A percentile compares a stretch with the other conserved stretches of the same genome.
Evolutionary conservation across 2,888 invertebrate species (phyloP).

Genomic region (Ptychoptera contaminata): DNA sequence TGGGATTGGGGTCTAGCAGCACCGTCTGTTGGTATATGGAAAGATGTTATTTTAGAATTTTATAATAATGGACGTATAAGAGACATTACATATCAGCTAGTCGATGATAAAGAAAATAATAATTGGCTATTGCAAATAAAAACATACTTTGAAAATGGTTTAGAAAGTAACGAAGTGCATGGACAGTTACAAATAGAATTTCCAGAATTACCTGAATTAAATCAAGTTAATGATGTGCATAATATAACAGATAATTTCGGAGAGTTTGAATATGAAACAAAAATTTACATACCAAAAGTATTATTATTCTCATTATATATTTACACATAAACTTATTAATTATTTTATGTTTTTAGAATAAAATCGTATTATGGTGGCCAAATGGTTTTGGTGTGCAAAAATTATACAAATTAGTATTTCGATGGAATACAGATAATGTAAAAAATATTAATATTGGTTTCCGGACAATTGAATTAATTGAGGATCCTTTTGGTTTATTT

Average conservation of each 20-base stretch:
- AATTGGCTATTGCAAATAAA: neutral
- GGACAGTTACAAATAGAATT: constrained; percentile 1
- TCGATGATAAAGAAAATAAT: neutral
- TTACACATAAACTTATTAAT: constrained; percentile 16
- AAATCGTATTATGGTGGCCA: constrained; percentile 79
- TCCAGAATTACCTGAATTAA: neutral
- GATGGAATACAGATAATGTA: constrained; percentile 24
- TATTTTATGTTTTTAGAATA: constrained; percentile 22
- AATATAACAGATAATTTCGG: neutral
- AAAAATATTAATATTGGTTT: constrained; percentile 65
- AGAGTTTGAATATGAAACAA: neutral
- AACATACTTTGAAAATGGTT: constrained; percentile 2
- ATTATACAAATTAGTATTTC: constrained; percentile 51
- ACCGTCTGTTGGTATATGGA: constrained; percentile 88
- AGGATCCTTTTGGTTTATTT: constrained; percentile 37
- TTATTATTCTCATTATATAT: constrained; percentile 2
- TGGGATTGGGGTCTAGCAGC: constrained; percentile 98
- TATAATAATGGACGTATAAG: constrained; percentile 46
- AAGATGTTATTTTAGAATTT: constrained; percentile 46
- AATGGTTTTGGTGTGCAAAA: constrained; percentile 74
- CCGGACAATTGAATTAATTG: constrained; percentile 66
- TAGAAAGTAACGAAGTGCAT: neutral
- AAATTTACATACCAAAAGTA: constrained; percentile 15
- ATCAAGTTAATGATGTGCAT: neutral
- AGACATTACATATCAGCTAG: constrained; percentile 36